Base-by-base conservation (phyloP, 2,888 invertebrate genomes). In the Therioaphis trifolii region DNA sequence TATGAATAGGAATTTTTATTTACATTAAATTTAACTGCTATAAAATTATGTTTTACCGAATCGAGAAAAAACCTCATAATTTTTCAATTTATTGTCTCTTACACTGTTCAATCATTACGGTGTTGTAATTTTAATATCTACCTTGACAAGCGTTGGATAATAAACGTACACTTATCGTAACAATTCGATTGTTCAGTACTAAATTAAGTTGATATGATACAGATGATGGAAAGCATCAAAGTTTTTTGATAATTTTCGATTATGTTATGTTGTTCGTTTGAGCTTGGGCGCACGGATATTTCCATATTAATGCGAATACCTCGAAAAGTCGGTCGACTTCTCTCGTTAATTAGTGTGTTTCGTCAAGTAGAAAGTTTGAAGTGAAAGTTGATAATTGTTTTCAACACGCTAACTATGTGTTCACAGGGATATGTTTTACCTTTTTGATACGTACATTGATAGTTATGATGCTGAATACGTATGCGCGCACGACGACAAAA, bases 361-460 rank as follows among this genome's bases (percentile, higher is more conserved):
- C 24, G 21, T 63, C 61, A 76, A 76, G 46, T 49, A n/a, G 14
- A 76, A 76, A 49, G 76, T 76, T 76, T 29, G 4, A 15, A 49
- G 61, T 29, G 21, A 49, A 76, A 76, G 76, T 76, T 76, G 46
- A 63, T 63, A 49, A 76, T 76, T 76, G 63, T 76, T 63, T 76
- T 63, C 14, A 49, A 21, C 46, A 58, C 43, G 21, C 27, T 49
- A 11, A n/a, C n/a, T 14, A 29, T 18, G 49, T 35, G n/a, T 49
- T 49, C n/a, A 15, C 61, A 21, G 11, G 14, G 15, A 46, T 29
- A 63, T 61, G 1, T 40, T 58, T 43, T 43, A 11, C 18, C 24
- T 18, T 40, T 40, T 61, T 24, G 21, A n/a, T n/a, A n/a, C n/a
- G n/a, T n/a, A n/a, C n/a, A n/a, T n/a, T n/a, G n/a, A n/a, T n/a